Base-by-base conservation (phyloP, 2,888 invertebrate genomes). In the Papilio demoleus region DNA sequence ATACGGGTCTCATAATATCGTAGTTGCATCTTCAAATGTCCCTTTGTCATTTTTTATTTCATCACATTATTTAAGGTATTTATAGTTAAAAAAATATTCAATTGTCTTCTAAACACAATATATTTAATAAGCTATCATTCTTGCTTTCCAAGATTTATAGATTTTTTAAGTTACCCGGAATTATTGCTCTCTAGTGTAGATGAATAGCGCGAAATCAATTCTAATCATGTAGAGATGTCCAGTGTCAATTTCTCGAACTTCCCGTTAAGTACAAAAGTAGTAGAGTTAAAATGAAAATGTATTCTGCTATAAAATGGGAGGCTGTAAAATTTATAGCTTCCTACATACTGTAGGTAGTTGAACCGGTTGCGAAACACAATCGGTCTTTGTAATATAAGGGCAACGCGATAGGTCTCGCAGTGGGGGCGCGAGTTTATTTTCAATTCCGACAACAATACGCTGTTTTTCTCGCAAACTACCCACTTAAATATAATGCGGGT, bases 381-480 rank as follows among this genome's bases (percentile, higher is more conserved):
- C 70, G 74, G 71, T 73, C 74, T 76, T 77, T 70, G 72, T 71
- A 70, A 79, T 82, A 79, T 76, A 79, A 82, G 77, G 76, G 71
- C 73, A 71, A 61, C 66, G 72, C 68, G 65, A 74, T 73, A 73
- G 68, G 73, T 72, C 72, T 72, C 63, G 42, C 45, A 70, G 79
- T 75, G 78, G 78, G 77, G 77, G 77, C 72, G 77, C 76, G 81
- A 84, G 85, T 87, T 84, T 89, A 88, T 88, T 90, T 90, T 90
- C 89, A 90, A 90, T 91, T 90, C 85, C 85, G 84, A 86, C 88
- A 88, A 88, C 88, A 90, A 89, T 88, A 85, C 86, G 85, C 80
- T 85, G 87, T 88, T 88, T 88, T 88, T 88, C 87, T 84, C 86
- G 83, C 83, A 88, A 90, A 90, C 89, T 90, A 88, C 88, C 87